phyloP scores from a whole-genome alignment of 1,140 invertebrate genomes.

The Melitaea cinxia region DNA sequence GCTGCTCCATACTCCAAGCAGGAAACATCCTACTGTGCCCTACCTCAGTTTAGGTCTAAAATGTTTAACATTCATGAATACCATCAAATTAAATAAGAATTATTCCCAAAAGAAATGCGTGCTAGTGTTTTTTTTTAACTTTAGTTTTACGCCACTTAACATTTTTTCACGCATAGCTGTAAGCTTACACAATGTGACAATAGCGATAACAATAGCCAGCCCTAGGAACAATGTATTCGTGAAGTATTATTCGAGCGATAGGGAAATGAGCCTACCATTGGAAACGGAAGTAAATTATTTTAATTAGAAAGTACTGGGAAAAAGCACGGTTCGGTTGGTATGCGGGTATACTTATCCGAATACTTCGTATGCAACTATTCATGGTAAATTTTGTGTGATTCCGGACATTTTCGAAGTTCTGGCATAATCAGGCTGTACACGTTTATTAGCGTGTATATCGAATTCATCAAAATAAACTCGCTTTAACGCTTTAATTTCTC shows the following conservation, averaged over 20 bases:
- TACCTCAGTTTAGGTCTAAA: no score
- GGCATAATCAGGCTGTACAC: background rate
- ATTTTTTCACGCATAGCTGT: constrained; percentile 44
- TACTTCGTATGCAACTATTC: constrained; percentile 4
- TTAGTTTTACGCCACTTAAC: constrained; percentile 42
- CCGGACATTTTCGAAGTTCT: constrained; percentile 1
- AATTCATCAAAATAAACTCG: no score
- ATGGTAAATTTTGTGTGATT: constrained; percentile 16
- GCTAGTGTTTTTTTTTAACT: constrained; percentile 46
- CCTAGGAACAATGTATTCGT: constrained; percentile 12
- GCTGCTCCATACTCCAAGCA: no score
- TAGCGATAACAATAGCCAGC: constrained; percentile 21
- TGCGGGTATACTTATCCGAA: constrained; percentile 16
- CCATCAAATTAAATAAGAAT: constrained; percentile 3
- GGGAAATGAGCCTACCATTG: constrained; percentile 36
- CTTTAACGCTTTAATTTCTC: no score
- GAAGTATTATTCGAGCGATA: constrained; percentile 11
- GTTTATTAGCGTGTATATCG: constrained; percentile 3
- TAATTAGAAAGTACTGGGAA: constrained; percentile 45
- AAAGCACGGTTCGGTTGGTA: constrained; percentile 23
- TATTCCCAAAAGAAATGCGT: constrained; percentile 24
- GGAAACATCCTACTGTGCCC: no score
- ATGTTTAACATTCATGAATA: background rate
- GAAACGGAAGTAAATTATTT: constrained; percentile 53
- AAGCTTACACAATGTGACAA: constrained; percentile 32